Percentiles rank a stretch among this genome's conserved stretches.
These are phyloP conservation scores for Petaurus breviceps DNA, from an alignment of 2,113 vertebrate species.

Conservation along the genomic window DNA sequence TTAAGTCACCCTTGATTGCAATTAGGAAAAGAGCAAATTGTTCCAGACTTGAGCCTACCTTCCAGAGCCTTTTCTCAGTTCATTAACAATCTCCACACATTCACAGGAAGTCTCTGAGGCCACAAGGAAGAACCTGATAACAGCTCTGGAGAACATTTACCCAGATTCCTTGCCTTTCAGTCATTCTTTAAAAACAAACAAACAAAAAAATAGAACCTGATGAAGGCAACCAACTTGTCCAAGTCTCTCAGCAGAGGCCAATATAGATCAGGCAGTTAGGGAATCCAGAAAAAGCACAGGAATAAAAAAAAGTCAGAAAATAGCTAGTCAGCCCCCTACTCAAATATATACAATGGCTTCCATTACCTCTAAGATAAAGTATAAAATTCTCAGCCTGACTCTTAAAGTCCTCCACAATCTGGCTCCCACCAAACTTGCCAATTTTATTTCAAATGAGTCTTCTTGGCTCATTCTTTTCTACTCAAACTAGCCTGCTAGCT, in stretches of 20 bases:
- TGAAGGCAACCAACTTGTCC: background rate
- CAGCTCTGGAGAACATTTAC: background rate
- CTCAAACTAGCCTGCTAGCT: background rate
- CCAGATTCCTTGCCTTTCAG: background rate
- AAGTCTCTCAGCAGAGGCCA: background rate
- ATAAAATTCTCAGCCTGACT: background rate
- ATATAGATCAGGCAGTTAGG: background rate
- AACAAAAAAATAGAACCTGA: background rate
- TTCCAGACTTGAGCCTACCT: background rate
- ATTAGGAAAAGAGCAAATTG: conserved; percentile 21
- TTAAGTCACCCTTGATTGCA: background rate
- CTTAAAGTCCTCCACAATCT: background rate
- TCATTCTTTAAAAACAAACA: background rate
- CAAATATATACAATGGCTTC: background rate
- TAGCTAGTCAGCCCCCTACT: background rate
- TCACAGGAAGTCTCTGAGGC: background rate
- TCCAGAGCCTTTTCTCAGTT: conserved; percentile 14
- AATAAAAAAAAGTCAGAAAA: background rate
- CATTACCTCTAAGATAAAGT: background rate
- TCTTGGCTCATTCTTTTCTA: background rate
- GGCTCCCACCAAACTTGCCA: background rate
- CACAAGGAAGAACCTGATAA: background rate
- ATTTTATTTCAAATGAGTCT: background rate
- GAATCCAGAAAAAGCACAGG: background rate
- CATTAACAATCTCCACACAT: background rate